Evolutionary conservation across 2,113 vertebrate genomes (phyloP), one percentile per base, ranked within the genome.

Genomic region (Macaca fascicularis): DNA sequence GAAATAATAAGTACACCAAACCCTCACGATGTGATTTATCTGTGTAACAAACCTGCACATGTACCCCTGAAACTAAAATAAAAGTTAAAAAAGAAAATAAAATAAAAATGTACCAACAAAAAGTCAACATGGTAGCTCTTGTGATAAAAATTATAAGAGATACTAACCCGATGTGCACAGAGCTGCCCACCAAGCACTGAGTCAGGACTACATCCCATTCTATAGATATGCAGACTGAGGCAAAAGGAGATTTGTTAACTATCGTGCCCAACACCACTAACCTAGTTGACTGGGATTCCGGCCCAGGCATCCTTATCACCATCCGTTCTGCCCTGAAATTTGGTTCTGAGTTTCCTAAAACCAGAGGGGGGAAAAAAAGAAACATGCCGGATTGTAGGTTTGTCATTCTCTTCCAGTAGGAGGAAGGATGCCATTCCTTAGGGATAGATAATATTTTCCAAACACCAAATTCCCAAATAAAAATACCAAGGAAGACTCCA

Each of bases 121-220:
- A 43, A 43, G 69, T 64, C 78, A 43, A 50, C 14, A 40, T 13
- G 5, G 57, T 25, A 38, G 59, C 55, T 76, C n/a, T 64, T 25
- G 4, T 89, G 78, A 43, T n/a, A 55, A 67, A 90, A n/a, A 32
- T 22, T 45, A 25, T 4, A 8, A 6, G 20, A 43, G 25, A 59
- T 2, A 32, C 35, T 61, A n/a, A 48, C 13, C 16, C 10, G 30
- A 52, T 8, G 13, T 27, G 30, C 69, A 43, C 0, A 1, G 2
- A 59, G 52, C 35, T 11, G 16, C 32, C 48, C 32, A 20, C 27
- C 7, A 12, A 40, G 32, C 2, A 7, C 14, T 25, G 9, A 20
- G 32, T 43, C 70, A 75, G 27, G 10, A 70, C 19, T 69, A 14
- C 3, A 35, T 6, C n/a, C 43, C 17, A 16, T 6, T 25, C 69